phyloP scores from a whole-genome alignment of 1,140 invertebrate genomes.

The Pseudomyrmex sp. region DNA sequence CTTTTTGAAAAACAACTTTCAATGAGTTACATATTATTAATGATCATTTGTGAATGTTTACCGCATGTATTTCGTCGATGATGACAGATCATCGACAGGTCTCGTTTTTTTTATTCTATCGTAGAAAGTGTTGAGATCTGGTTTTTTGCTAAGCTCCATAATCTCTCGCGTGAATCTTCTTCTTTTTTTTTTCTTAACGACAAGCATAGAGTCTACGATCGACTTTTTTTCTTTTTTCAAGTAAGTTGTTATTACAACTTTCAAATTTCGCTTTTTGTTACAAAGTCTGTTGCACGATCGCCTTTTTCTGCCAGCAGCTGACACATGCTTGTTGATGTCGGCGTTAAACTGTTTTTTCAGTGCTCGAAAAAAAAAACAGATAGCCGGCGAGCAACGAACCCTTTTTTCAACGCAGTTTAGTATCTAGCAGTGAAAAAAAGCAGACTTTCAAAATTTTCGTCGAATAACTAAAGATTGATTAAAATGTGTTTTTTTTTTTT shows the following conservation, averaged over 20 bases:
- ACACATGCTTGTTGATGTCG: conserved; percentile 13
- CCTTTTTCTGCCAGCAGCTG: conserved; percentile 10
- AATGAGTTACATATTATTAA: conserved; percentile 18
- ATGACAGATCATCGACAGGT: conserved; percentile 26
- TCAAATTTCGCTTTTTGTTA: conserved; percentile 60
- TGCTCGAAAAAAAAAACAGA: conserved; percentile 18
- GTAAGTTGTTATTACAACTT: conserved; percentile 56
- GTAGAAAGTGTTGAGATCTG: conserved; percentile 30
- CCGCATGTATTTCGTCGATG: background rate
- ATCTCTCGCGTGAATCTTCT: conserved; percentile 46
- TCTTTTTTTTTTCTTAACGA: conserved; percentile 61
- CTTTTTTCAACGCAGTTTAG: conserved; percentile 10
- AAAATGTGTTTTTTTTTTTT: conserved; percentile 13
- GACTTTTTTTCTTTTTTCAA: conserved; percentile 59
- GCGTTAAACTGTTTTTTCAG: conserved; percentile 5
- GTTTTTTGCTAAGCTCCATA: conserved; percentile 24
- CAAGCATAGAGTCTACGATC: conserved; percentile 55
- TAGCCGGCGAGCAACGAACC: conserved; percentile 11
- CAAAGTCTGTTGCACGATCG: conserved; percentile 2
- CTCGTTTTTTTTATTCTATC: conserved; percentile 18
- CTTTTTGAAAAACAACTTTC: conserved; percentile 2
- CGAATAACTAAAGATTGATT: background rate
- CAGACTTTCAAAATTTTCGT: background rate
- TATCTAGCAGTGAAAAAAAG: conserved; percentile 10
- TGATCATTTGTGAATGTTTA: conserved; percentile 38